Base-by-base conservation (phyloP, 2,888 invertebrate species). In the Allolobophora icterica region DNA sequence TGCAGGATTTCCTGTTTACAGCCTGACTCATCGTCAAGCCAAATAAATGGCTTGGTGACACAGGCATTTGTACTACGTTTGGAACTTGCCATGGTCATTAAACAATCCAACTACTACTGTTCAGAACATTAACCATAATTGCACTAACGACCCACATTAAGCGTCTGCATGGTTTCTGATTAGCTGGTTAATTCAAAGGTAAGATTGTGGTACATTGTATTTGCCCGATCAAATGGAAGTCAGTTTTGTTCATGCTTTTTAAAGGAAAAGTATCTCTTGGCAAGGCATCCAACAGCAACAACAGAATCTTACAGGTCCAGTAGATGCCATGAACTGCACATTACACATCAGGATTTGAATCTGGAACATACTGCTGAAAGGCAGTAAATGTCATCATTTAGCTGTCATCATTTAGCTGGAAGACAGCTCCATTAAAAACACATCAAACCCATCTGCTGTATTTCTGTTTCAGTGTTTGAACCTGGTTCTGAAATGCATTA, bases 1-100 rank as follows among this genome's bases (percentile, higher is more conserved):
- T 71, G n/a, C 30, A n/a, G 71, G 71, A 71, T 71, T 71, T 71
- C 71, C 71, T 52, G 71, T 71, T 71, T 71, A 71, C 71, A 71
- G 71, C 71, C 71, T 71, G 71, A 71, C n/a, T 71, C n/a, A 30
- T 71, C 71, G n/a, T 71, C 71, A 4, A 8, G 52, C 52, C 71
- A 71, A 30, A 8, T 71, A 13, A 30, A 71, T n/a, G n/a, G 8
- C 71, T 71, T 71, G 71, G 71, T 71, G 71, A 71, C 71, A 71
- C 30, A 30, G 71, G 71, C n/a, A 71, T 71, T 71, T 71, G 71
- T 71, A 71, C 71, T 71, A 71, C n/a, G n/a, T n/a, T n/a, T n/a
- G 30, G n/a, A 71, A 71, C 30, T n/a, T 30, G 71, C 71, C 71
- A n/a, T n/a, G n/a, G n/a, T 71, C 71, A 71, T 71, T 71, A 71